phyloP scores from a whole-genome alignment of 2,113 vertebrate genomes.

The Gallinago media region DNA sequence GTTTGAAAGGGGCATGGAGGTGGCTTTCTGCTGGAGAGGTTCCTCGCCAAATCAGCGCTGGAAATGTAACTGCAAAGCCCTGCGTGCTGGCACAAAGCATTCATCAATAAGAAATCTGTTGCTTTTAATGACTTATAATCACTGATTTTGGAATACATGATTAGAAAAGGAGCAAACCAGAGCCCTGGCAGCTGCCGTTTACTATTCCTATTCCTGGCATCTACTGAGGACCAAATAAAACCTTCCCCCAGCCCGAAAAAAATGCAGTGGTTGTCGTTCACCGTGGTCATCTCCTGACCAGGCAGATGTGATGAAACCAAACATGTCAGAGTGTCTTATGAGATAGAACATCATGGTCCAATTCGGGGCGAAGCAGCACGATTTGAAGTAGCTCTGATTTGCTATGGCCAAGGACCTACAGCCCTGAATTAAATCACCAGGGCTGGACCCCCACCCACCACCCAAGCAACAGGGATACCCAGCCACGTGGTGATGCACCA shows the following conservation, averaged over 20 bases:
- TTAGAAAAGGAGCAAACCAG: slow-evolving; percentile 10
- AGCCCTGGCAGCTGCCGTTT: not conserved
- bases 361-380: not conserved
- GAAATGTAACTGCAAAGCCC: not conserved
- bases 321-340: not conserved
- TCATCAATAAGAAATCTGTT: slow-evolving; percentile 19
- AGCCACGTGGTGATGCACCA: fast-evolving
- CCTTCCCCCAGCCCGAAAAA: not conserved
- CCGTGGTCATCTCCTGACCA: not conserved
- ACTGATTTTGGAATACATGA: not conserved
- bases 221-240: not conserved
- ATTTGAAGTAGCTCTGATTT: not conserved
- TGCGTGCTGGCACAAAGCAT: not conserved
- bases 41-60: not conserved
- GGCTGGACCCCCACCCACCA: not conserved
- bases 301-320: not conserved
- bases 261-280: not conserved
- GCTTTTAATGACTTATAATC: slow-evolving; percentile 39
- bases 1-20: not conserved
- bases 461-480: not conserved
- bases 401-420: not conserved
- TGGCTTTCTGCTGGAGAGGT: not conserved
- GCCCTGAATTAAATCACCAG: not conserved
- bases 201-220: not conserved
- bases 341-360: not conserved